Percentiles rank a stretch among this genome's conserved stretches.
phyloP scores from a whole-genome alignment of 2,888 invertebrate species.

The Hydriomena furcata region DNA sequence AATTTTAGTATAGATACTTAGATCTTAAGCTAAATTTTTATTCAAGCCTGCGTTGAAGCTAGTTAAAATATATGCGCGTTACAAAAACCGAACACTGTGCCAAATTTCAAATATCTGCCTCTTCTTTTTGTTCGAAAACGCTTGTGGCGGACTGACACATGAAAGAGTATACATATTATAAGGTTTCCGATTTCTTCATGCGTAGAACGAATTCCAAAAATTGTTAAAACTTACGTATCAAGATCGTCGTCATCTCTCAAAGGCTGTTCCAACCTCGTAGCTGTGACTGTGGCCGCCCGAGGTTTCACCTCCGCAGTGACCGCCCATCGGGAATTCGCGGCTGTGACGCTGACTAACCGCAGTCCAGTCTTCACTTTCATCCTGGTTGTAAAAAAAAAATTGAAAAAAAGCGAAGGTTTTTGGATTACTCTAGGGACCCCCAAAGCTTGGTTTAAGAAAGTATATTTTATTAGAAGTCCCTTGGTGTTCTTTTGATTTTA shows the following conservation, averaged over 20 bases:
- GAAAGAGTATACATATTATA: too few relatives aligned
- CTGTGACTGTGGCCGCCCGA: conserved; percentile 94
- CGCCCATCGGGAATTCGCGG: conserved; percentile 92
- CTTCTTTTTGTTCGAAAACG: too few relatives aligned
- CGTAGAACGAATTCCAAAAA: too few relatives aligned
- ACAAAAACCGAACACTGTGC: too few relatives aligned
- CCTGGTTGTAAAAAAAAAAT: conserved; percentile 72
- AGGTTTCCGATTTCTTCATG: too few relatives aligned
- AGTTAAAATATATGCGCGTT: too few relatives aligned
- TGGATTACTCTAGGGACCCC: background rate
- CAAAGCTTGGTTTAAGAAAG: background rate
- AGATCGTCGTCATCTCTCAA: conserved; percentile 65
- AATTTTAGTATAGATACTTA: too few relatives aligned
- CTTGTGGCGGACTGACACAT: too few relatives aligned
- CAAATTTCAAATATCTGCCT: too few relatives aligned
- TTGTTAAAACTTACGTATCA: conserved; percentile 69
- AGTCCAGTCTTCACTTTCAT: conserved; percentile 95
- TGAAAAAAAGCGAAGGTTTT: background rate
- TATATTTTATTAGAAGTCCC: background rate
- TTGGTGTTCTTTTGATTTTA: background rate
- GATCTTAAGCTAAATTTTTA: too few relatives aligned
- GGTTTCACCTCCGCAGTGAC: conserved; percentile 94
- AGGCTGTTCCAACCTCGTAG: conserved; percentile 84
- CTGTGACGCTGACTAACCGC: conserved; percentile 91
- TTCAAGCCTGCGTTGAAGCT: too few relatives aligned